Percentiles rank a stretch among this genome's conserved stretches.
Conservation (phyloP, 2,797 vertebrate species). For the Danio aesculapii region DNA sequence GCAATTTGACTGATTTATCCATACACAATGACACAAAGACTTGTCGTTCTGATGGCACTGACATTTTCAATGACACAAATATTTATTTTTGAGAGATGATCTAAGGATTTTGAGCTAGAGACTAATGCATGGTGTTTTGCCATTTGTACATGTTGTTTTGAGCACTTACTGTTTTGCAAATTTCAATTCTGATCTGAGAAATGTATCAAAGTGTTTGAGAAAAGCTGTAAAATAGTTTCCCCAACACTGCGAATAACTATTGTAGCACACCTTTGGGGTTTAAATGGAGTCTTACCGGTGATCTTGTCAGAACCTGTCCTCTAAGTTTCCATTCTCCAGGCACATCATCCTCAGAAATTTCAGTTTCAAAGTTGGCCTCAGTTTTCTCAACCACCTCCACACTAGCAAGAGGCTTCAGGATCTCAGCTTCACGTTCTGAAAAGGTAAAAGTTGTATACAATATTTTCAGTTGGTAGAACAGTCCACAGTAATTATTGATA, state of each 20-base stretch:
- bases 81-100: too few species aligned
- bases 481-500: background rate
- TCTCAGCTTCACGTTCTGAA: constrained; percentile 91
- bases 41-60: too few species aligned
- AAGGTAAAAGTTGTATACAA: constrained; percentile 23
- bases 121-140: too few species aligned
- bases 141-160: too few species aligned
- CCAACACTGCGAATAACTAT: background rate
- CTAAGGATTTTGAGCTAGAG: too few species aligned
- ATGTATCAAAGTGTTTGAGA: too few species aligned
- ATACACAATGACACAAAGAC: too few species aligned
- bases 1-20: too few species aligned
- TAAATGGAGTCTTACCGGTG: constrained; percentile 84
- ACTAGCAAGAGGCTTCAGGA: constrained; percentile 92
- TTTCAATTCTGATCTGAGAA: too few species aligned
- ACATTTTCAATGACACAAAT: too few species aligned
- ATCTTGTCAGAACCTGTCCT: constrained; percentile 91
- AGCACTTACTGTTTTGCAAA: too few species aligned
- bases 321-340: constrained; percentile 96
- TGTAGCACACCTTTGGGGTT: background rate
- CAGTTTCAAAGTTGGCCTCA: constrained; percentile 91
- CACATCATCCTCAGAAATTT: constrained; percentile 94
- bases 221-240: background rate
- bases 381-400: constrained; percentile 93
- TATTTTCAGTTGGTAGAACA: background rate